Percentiles rank a stretch among this genome's conserved stretches.
phyloP scores from a whole-genome alignment of 2,888 invertebrate genomes.

The Acanthosepion pharaonis region DNA sequence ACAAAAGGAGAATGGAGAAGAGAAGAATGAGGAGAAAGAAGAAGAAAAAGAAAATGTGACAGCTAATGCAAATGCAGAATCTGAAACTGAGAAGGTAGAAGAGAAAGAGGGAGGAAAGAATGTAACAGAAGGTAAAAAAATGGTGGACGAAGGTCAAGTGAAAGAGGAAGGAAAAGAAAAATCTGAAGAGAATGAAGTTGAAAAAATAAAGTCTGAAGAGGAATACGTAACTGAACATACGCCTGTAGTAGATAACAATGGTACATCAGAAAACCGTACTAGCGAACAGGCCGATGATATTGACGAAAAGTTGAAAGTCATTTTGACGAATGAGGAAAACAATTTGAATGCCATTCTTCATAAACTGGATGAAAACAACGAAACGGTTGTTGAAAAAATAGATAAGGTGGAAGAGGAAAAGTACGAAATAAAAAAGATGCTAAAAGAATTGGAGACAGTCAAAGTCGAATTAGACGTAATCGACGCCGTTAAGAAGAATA shows the following conservation, averaged over 20 bases:
- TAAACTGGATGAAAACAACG: background rate
- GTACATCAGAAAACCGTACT: no score
- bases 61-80: background rate
- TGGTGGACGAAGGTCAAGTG: rapidly evolving
- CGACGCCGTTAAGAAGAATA: background rate
- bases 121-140: background rate
- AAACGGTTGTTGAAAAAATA: background rate
- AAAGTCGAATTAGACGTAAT: background rate
- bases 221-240: background rate
- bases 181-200: background rate
- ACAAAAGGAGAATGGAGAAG: background rate
- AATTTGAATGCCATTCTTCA: background rate
- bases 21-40: background rate
- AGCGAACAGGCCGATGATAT: background rate
- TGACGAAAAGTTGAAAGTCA: background rate
- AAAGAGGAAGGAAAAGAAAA: background rate
- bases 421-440: background rate
- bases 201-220: background rate
- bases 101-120: background rate
- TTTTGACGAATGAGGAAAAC: background rate
- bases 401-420: background rate
- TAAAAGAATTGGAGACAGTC: background rate
- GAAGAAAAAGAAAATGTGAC: background rate
- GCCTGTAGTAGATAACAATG: background rate
- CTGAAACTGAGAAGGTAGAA: background rate